Conservation (phyloP, 1,140 invertebrate genomes). For the Mizuhopecten yessoensis region DNA sequence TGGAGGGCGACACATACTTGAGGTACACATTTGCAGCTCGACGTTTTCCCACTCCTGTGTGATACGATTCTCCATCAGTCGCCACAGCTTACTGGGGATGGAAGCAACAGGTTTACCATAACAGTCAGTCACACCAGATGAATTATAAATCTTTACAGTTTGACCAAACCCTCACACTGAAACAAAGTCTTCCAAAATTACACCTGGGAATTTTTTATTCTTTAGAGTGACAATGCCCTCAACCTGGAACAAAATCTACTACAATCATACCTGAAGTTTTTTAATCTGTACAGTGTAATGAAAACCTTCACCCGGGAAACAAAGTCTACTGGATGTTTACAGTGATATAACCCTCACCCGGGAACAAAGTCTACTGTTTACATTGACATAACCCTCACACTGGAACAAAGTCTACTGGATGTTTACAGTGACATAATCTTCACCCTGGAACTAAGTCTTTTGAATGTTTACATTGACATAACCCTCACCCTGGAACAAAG, state of each 20-base stretch:
- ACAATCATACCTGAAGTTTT: too few species aligned
- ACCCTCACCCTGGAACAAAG: background rate
- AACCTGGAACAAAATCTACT: background rate
- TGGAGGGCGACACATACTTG: constrained; percentile 71
- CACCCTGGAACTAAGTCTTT: background rate
- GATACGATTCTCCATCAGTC: constrained; percentile 64
- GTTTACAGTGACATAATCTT: too few species aligned
- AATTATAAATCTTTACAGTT: background rate
- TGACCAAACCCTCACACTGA: background rate
- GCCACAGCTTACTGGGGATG: constrained; percentile 71
- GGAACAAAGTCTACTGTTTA: too few species aligned
- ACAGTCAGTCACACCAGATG: too few species aligned
- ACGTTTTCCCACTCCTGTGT: constrained; percentile 69
- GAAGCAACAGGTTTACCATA: background rate
- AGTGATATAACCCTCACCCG: too few species aligned
- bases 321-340: too few species aligned
- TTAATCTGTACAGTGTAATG: too few species aligned
- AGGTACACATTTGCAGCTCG: constrained; percentile 75
- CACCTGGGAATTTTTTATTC: too few species aligned
- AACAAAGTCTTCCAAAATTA: background rate
- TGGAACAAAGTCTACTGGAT: too few species aligned
- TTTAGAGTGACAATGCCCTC: background rate
- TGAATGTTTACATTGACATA: background rate
- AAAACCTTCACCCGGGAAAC: too few species aligned
- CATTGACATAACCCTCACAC: background rate